Percentiles rank a stretch among this genome's conserved stretches.
Evolutionary conservation across 2,113 vertebrate species (phyloP).

Genomic region (Elephas maximus): DNA sequence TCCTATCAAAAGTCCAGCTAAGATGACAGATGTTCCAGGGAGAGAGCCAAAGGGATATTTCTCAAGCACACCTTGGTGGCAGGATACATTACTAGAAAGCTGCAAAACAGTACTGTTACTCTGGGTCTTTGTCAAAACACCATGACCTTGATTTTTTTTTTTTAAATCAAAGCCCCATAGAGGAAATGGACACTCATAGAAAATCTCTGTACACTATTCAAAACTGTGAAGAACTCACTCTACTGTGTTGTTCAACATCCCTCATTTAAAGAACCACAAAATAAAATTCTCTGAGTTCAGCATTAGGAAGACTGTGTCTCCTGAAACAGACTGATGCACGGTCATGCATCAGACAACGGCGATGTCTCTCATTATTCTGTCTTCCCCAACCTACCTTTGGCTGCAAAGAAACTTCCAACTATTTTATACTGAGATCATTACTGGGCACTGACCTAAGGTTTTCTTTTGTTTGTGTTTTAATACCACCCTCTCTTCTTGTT

Average conservation of each 20-base stretch:
- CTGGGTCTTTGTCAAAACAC: slow-evolving; percentile 19
- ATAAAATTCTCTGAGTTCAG: slow-evolving; percentile 41
- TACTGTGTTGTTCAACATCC: background rate
- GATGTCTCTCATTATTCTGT: background rate
- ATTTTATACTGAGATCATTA: background rate
- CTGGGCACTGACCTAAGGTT: background rate
- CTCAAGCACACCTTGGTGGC: background rate
- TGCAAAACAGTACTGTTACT: background rate
- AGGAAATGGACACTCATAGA: slow-evolving; percentile 26
- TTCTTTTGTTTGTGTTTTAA: background rate
- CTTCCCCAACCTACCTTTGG: background rate
- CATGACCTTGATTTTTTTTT: slow-evolving; percentile 1
- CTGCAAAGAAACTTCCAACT: background rate
- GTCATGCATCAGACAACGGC: background rate
- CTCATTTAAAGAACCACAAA: slow-evolving; percentile 19
- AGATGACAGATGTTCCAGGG: slow-evolving; percentile 45
- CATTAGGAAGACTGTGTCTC: background rate
- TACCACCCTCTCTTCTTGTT: background rate
- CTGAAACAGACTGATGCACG: background rate
- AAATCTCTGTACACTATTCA: slow-evolving; percentile 5
- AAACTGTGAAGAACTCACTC: slow-evolving; percentile 18
- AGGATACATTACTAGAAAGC: background rate
- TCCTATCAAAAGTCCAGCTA: slow-evolving; percentile 34
- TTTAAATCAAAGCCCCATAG: background rate
- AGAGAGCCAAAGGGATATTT: slow-evolving; percentile 23